Evolutionary conservation across 2,113 vertebrate species (phyloP).

Genomic region (Etheostoma cragini): DNA sequence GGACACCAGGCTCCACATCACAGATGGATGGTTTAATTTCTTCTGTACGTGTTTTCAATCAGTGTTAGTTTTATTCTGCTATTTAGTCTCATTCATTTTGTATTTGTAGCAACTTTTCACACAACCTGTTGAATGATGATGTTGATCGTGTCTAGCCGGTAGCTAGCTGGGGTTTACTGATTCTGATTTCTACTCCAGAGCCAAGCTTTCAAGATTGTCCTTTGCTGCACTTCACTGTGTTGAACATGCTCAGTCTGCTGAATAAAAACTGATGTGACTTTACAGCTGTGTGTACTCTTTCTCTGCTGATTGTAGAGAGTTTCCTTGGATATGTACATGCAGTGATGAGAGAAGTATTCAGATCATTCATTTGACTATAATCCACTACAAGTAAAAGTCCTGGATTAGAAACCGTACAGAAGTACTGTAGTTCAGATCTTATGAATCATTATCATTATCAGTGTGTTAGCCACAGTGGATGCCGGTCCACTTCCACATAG

Average conservation of each 20-base stretch:
- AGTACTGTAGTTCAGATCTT: too few species aligned
- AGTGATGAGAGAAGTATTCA: too few species aligned
- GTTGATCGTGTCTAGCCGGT: neutral
- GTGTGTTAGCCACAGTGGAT: too few species aligned
- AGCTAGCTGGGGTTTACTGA: neutral
- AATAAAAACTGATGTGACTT: constrained; percentile 34
- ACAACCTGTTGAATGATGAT: neutral
- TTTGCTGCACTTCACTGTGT: neutral
- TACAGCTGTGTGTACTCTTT: neutral
- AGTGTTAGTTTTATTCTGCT: neutral
- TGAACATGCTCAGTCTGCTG: constrained; percentile 9
- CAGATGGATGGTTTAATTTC: too few species aligned
- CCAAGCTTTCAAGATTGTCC: neutral
- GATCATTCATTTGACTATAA: neutral
- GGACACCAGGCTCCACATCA: too few species aligned
- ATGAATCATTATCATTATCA: too few species aligned
- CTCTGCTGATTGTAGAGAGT: neutral
- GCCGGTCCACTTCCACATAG: too few species aligned
- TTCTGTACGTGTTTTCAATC: too few species aligned
- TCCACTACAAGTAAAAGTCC: too few species aligned
- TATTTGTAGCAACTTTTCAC: too few species aligned
- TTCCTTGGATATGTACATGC: neutral
- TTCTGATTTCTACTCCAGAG: neutral
- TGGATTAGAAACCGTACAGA: too few species aligned
- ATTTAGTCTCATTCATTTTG: too few species aligned